Evolutionary conservation across 64 coral and sea anemone genomes (phyloP).

Genomic region (Montipora foliosa): DNA sequence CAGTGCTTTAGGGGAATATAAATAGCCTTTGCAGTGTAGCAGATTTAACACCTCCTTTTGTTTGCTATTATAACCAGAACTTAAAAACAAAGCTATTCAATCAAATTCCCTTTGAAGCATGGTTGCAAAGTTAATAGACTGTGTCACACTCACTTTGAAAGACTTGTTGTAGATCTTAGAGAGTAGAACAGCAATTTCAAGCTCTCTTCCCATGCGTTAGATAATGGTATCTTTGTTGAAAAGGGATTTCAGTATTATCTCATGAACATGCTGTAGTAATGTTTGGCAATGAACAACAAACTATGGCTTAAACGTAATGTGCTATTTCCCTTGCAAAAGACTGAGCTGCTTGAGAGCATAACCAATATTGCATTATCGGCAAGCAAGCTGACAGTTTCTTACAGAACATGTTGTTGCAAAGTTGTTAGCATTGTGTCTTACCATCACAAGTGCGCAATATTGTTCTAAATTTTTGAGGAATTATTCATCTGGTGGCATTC

Average conservation of each 20-base stretch:
- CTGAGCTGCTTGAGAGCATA: not conserved
- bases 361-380: not conserved
- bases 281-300: not conserved
- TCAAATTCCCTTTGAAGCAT: not conserved
- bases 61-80: slow-evolving; percentile 2
- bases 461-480: too few species aligned
- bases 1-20: not conserved
- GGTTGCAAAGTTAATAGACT: not conserved
- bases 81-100: not conserved
- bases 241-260: not conserved
- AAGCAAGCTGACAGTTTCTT: not conserved
- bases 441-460: too few species aligned
- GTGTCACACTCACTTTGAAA: not conserved
- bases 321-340: not conserved
- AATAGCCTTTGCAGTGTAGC: not conserved
- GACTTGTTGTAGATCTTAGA: slow-evolving; percentile 7
- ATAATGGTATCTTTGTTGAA: not conserved
- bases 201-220: not conserved
- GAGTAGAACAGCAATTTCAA: not conserved
- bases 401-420: not conserved
- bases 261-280: not conserved
- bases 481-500: not conserved
- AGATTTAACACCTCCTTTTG: not conserved
- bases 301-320: not conserved
- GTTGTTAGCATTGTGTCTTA: not conserved